Evolutionary conservation across 2,797 vertebrate species (phyloP), one percentile per base, ranked within the genome.

Genomic region (Botia almorhae): DNA sequence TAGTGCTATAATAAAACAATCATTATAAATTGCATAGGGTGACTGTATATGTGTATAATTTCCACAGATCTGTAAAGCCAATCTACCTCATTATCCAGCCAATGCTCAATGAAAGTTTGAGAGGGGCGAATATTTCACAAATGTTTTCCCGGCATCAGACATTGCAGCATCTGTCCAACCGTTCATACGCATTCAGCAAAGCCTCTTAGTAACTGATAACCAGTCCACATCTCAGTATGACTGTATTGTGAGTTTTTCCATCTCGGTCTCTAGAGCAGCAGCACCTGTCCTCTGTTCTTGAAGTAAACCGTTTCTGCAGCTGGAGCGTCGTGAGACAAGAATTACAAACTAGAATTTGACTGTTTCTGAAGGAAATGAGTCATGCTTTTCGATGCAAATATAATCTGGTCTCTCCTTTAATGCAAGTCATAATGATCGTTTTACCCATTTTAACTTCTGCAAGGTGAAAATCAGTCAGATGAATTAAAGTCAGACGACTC

Each of bases 151-250:
- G n/a, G 12, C 12, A 36, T 53, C 68, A 53, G 70, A 56, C 33
- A 39, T 21, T 26, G 48, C 58, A 51, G 60, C 29, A 39, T n/a
- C 33, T 39, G 61, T 76, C 48, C 51, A 53, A 76, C 53, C 61
- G 53, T 65, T 76, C 48, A 76, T 76, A 53, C 63, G 19, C 51
- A 21, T 51, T 53, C 23, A 75, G 46, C 46, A 51, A 26, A 53
- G 46, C 17, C 50, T 75, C 12, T n/a, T 5, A 51, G 46, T 53
- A 26, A 74, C 2, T 46, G 16, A 61, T 74, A 50, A 36, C 61
- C 39, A 58, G 10, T 75, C 17, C n/a, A 19, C 23, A 36, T 75
- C n/a, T 75, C 19, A 10, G 56, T 48, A 43, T 33, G 5, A 8
- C 48, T 19, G 48, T 74, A 74, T 29, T 50, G 23, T 23, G 3